Conservation (phyloP, 2,888 invertebrate genomes). For the Pilophorus perplexus region DNA sequence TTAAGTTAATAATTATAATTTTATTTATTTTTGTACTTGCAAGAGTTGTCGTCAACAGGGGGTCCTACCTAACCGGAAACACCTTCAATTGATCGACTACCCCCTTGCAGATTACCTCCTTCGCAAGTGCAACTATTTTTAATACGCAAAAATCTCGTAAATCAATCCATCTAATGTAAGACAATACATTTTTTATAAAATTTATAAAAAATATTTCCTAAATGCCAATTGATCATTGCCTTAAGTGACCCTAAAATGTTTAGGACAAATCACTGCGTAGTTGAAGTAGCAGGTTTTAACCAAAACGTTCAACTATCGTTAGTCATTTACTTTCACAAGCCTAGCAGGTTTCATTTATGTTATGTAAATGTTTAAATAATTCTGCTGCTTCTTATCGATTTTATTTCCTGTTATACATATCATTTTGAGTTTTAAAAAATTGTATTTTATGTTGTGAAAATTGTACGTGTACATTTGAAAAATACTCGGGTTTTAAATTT, state of each 20-base stretch:
- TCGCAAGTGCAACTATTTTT: no score
- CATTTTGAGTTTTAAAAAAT: no score
- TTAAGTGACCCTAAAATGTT: neutral
- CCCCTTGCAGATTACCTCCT: no score
- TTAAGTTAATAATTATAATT: constrained; percentile 13
- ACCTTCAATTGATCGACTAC: no score
- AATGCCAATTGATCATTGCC: constrained; percentile 31
- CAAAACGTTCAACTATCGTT: constrained; percentile 15
- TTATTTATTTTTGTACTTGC: no score
- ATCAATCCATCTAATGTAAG: constrained; percentile 28
- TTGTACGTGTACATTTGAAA: constrained; percentile 3
- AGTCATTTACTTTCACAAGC: neutral
- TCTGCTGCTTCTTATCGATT: constrained; percentile 44
- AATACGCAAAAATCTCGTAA: no score
- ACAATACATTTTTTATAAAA: constrained; percentile 23
- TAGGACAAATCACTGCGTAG: neutral
- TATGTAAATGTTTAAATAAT: constrained; percentile 44
- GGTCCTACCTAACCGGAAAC: no score
- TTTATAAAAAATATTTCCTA: constrained; percentile 13
- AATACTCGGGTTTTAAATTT: neutral
- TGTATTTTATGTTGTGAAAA: no score
- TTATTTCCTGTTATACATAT: constrained; percentile 32
- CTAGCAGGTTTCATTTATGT: constrained; percentile 45
- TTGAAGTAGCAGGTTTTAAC: constrained; percentile 9
- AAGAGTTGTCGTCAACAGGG: no score